A percentile compares a stretch with the other conserved stretches of the same genome.
Evolutionary conservation across 2,888 invertebrate species (phyloP).

Genomic region (Bibio marci): DNA sequence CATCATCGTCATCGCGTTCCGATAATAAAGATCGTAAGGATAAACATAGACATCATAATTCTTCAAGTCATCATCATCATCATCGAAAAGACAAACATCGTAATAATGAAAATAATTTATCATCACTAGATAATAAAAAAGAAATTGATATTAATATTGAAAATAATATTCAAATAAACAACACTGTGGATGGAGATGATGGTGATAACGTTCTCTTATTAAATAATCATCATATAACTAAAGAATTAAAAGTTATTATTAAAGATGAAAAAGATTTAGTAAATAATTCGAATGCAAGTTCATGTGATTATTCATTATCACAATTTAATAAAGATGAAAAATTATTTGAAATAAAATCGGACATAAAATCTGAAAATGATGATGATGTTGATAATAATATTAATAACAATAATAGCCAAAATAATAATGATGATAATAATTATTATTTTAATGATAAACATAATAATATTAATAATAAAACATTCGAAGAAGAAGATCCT

Average conservation of each 20-base stretch:
- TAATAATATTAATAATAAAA: too few species aligned
- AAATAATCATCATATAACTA: too few species aligned
- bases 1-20: conserved; percentile 14
- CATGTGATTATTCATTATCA: conserved; percentile 54
- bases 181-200: conserved; percentile 1
- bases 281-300: conserved; percentile 42
- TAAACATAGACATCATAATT: conserved; percentile 14
- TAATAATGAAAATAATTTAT: conserved; percentile 14
- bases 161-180: background rate
- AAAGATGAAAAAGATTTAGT: conserved; percentile 20
- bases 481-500: conserved; percentile 23
- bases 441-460: conserved; percentile 10
- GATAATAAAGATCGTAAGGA: conserved; percentile 21
- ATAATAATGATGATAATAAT: too few species aligned
- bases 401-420: too few species aligned
- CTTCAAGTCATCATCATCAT: conserved; percentile 3
- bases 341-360: conserved; percentile 26
- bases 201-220: too few species aligned
- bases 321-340: conserved; percentile 40
- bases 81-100: conserved; percentile 3
- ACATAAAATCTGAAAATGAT: conserved; percentile 20
- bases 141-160: too few species aligned
- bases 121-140: background rate
- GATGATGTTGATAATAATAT: conserved; percentile 23
- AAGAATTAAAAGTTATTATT: conserved; percentile 6